These are phyloP conservation scores for Poecile montanus DNA, from an alignment of 2,797 vertebrate species.

Conservation along the genomic window DNA sequence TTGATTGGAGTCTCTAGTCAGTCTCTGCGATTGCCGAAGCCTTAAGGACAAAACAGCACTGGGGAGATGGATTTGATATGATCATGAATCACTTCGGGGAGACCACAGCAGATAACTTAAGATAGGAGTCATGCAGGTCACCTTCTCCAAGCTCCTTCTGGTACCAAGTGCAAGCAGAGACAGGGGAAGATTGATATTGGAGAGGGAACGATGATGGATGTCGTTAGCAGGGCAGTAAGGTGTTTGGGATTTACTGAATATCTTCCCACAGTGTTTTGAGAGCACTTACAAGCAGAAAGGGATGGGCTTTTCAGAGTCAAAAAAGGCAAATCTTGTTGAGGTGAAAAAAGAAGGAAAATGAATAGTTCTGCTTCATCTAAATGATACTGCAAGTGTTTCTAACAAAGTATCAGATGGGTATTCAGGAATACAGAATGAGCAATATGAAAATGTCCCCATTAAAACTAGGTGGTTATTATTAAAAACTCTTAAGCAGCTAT, in stretches of 20 bases:
- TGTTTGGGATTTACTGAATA: neutral
- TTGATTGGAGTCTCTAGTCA: conserved; percentile 65
- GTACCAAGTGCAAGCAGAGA: neutral
- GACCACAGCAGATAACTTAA: conserved; percentile 29
- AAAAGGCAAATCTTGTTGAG: conserved; percentile 22
- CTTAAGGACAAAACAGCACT: conserved; percentile 51
- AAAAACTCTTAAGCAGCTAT: conserved; percentile 56
- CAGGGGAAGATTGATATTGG: neutral
- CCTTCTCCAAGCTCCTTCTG: conserved; percentile 23
- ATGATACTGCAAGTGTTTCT: conserved; percentile 38
- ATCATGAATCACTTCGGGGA: conserved; percentile 65
- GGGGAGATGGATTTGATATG: conserved; percentile 50
- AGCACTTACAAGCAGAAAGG: neutral
- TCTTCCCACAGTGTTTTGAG: neutral
- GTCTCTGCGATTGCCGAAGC: conserved; percentile 56
- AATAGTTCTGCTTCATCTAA: conserved; percentile 36
- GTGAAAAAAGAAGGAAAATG: conserved; percentile 36
- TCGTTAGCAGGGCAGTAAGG: neutral
- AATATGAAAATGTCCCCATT: conserved; percentile 62
- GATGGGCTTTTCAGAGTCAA: conserved; percentile 19
- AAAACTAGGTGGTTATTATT: conserved; percentile 61
- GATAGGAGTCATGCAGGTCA: neutral
- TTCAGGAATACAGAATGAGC: conserved; percentile 52
- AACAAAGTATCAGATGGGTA: conserved; percentile 44
- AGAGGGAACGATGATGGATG: neutral